Percentiles rank a stretch among this genome's conserved stretches.
Conservation (phyloP, 2,888 invertebrate genomes). For the Limnephilus auricula region DNA sequence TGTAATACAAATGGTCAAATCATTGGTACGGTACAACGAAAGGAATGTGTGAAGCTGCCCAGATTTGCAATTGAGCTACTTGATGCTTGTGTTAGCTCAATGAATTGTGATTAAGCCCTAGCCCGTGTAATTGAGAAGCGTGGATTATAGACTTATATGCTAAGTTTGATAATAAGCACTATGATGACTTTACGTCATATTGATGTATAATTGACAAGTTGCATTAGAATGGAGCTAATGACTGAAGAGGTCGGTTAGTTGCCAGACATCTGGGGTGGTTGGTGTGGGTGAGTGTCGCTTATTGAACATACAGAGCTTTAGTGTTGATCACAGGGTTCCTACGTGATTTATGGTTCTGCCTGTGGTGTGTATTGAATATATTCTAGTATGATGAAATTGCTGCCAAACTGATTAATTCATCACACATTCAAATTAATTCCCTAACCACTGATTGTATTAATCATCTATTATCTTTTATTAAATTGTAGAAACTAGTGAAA, state of each 20-base stretch:
- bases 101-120: constrained; percentile 2
- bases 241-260: background rate
- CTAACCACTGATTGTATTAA: background rate
- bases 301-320: background rate
- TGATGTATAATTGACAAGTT: background rate
- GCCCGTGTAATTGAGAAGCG: background rate
- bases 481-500: constrained; percentile 2
- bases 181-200: background rate
- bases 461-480: background rate
- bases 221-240: background rate
- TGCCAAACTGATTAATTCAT: constrained; percentile 2
- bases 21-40: background rate
- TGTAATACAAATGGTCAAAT: background rate
- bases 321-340: constrained; percentile 2
- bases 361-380: background rate
- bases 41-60: background rate
- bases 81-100: background rate
- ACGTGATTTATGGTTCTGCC: constrained; percentile 2
- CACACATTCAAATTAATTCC: constrained; percentile 2
- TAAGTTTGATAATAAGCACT: background rate
- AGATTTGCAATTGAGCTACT: background rate
- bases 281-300: background rate
- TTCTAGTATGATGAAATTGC: background rate
- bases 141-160: background rate
- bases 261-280: background rate